These are phyloP conservation scores for Nymphicus hollandicus DNA, from an alignment of 2,113 vertebrate species.

Conservation along the genomic window DNA sequence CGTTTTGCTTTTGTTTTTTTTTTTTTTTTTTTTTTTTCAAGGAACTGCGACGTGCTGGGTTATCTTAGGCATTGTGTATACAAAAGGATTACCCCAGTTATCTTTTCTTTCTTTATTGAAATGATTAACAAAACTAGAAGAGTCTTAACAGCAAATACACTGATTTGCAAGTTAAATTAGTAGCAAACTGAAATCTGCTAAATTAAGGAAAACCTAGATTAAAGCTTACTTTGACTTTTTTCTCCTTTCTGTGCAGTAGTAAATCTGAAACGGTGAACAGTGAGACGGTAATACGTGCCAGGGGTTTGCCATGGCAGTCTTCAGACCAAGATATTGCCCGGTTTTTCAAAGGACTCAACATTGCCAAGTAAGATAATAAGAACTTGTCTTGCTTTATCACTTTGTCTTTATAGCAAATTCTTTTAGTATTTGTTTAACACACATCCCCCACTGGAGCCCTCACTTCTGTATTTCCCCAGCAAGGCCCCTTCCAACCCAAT, in stretches of 20 bases:
- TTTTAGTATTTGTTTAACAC: background rate
- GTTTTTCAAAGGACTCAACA: slow-evolving; percentile 97
- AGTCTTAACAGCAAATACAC: background rate
- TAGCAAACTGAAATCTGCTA: background rate
- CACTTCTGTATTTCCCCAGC: background rate
- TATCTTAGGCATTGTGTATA: background rate
- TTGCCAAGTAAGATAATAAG: slow-evolving; percentile 85
- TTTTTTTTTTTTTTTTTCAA: background rate
- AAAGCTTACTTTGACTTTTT: background rate
- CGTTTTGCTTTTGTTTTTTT: too few relatives aligned
- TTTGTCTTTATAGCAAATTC: background rate
- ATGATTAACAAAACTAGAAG: background rate
- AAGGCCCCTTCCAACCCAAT: background rate
- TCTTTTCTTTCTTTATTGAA: background rate
- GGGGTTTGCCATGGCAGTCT: slow-evolving; percentile 95
- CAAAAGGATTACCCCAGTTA: background rate
- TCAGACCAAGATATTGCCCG: slow-evolving; percentile 97
- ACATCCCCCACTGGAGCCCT: background rate
- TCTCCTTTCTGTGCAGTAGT: slow-evolving; percentile 75
- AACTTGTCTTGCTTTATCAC: background rate
- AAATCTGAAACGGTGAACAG: slow-evolving; percentile 91
- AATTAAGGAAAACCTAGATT: background rate
- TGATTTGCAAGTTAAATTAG: background rate
- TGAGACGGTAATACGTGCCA: slow-evolving; percentile 93
- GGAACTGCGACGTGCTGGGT: background rate